phyloP scores from a whole-genome alignment of 2,113 vertebrate species.

The Salvator merianae region DNA sequence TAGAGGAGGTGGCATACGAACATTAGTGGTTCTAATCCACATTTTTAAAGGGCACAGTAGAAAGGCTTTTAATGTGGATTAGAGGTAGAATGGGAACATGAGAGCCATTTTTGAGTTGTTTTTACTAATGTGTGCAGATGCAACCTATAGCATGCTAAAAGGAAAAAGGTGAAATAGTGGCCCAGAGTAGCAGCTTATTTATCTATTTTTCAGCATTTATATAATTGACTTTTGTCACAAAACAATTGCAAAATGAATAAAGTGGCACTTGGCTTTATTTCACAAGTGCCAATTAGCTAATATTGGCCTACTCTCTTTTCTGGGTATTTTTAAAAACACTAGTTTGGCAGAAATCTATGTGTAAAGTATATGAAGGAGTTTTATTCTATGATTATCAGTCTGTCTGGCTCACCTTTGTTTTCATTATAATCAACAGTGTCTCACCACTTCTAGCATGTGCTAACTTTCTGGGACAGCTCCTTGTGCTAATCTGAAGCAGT shows the following conservation, averaged over 20 bases:
- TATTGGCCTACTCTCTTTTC: neutral
- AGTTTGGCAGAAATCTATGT: neutral
- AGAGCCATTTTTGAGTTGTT: no score
- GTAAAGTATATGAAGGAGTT: neutral
- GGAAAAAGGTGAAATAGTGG: constrained; percentile 8
- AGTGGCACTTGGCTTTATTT: neutral
- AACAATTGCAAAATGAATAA: constrained; percentile 12
- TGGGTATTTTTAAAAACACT: neutral
- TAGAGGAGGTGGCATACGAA: no score
- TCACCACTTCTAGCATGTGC: neutral
- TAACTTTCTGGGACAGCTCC: neutral
- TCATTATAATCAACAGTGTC: neutral
- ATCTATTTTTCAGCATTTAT: no score
- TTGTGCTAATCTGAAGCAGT: neutral
- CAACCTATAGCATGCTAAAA: neutral
- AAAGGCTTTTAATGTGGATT: no score
- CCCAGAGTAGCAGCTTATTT: neutral
- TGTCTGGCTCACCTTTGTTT: neutral
- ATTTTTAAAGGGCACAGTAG: no score
- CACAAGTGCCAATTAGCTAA: neutral
- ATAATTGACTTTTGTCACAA: neutral
- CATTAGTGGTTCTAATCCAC: no score
- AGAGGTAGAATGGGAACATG: no score
- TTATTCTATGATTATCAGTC: neutral
- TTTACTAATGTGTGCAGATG: no score